phyloP scores from a whole-genome alignment of 2,797 vertebrate species.

The Halcyon leucocephala region DNA sequence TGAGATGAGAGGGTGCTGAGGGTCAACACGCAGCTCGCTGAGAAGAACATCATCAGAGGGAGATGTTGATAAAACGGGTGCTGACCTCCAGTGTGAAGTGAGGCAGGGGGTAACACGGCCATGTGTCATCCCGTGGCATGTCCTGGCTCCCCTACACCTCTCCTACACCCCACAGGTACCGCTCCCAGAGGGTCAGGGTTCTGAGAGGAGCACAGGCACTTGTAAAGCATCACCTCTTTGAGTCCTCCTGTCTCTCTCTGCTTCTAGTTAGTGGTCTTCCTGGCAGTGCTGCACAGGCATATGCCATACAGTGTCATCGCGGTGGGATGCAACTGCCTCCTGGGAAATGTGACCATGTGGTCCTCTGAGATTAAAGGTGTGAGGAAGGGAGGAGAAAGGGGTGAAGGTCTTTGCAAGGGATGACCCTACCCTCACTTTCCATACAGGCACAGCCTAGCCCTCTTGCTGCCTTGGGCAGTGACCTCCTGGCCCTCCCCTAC shows the following conservation, averaged over 20 bases:
- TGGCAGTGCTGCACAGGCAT: neutral
- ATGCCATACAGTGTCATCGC: rapidly evolving
- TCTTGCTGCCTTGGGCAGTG: neutral
- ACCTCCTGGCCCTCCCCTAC: neutral
- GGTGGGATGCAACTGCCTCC: neutral
- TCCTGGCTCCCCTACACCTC: neutral
- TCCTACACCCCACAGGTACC: neutral
- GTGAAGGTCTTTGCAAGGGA: neutral
- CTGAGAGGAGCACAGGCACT: neutral
- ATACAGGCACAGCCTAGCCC: neutral
- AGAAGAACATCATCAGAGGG: neutral
- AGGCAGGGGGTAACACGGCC: rapidly evolving
- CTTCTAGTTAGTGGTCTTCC: neutral
- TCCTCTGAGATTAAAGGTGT: neutral
- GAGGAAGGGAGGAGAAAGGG: neutral
- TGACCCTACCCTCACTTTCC: neutral
- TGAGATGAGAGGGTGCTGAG: neutral
- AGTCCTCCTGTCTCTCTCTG: neutral
- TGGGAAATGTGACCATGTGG: rapidly evolving
- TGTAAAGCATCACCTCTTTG: neutral
- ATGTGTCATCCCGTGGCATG: neutral
- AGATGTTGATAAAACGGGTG: neutral
- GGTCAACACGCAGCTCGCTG: neutral
- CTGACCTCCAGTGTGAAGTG: neutral
- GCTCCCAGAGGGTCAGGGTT: neutral